phyloP scores from a whole-genome alignment of 2,888 invertebrate species.

The Cacoxenus indagator region DNA sequence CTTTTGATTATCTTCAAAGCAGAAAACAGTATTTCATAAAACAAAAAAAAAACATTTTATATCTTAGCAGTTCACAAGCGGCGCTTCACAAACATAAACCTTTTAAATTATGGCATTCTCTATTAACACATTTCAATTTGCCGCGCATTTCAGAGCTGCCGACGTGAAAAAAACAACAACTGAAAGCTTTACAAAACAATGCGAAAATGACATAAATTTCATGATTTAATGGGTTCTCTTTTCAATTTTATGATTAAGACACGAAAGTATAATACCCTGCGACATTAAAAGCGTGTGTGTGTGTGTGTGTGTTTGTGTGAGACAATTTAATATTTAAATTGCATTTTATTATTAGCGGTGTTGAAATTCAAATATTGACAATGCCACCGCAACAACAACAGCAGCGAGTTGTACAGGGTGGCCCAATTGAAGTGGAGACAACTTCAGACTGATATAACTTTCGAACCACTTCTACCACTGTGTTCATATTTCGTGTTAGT shows the following conservation, averaged over 20 bases:
- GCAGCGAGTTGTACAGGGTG: no score
- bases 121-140: constrained; percentile 61
- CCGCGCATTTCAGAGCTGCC: constrained; percentile 27
- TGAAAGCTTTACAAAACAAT: constrained; percentile 37
- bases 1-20: not conserved
- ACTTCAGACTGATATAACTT: no score
- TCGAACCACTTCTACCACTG: no score
- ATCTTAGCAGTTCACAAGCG: not conserved
- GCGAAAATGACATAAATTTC: constrained; percentile 40
- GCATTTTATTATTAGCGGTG: no score
- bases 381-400: no score
- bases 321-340: not conserved
- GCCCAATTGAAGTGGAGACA: no score
- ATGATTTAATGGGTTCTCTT: constrained; percentile 37
- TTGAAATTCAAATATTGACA: no score
- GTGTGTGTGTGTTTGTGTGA: not conserved
- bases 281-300: not conserved
- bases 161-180: constrained; percentile 26
- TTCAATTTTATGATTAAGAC: constrained; percentile 47
- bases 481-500: no score
- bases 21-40: not conserved
- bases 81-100: constrained; percentile 17
- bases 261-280: constrained; percentile 33
- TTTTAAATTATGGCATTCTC: constrained; percentile 44
- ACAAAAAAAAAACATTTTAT: no score